These are phyloP conservation scores for Tor tambroides DNA, from an alignment of 2,113 vertebrate genomes.

Conservation along the genomic window DNA sequence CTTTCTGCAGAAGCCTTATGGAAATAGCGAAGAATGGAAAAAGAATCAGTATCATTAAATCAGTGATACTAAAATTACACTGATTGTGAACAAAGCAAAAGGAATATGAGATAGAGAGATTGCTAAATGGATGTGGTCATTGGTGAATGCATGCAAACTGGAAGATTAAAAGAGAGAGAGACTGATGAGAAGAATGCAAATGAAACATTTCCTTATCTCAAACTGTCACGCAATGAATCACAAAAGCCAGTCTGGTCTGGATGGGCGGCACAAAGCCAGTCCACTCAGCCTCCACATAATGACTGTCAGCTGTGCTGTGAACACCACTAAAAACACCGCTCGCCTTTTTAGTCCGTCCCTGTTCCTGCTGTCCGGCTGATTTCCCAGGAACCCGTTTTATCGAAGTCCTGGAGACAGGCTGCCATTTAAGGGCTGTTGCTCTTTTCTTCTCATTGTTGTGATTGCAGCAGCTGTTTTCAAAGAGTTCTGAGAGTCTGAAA, in stretches of 20 bases:
- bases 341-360: background rate
- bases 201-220: background rate
- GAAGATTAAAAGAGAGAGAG: background rate
- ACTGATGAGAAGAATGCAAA: background rate
- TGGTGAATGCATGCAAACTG: background rate
- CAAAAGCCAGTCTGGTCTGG: background rate
- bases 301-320: conserved; percentile 3
- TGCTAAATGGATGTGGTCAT: background rate
- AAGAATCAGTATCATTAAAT: background rate
- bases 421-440: conserved; percentile 12
- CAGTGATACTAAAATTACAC: background rate
- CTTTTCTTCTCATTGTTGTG: conserved; percentile 24
- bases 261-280: background rate
- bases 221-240: background rate
- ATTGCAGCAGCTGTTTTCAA: background rate
- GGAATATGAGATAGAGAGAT: background rate
- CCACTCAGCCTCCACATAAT: background rate
- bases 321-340: background rate
- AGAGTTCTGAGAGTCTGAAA: background rate
- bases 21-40: background rate
- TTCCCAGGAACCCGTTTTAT: background rate
- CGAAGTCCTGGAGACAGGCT: background rate
- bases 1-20: background rate
- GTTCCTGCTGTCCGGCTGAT: background rate
- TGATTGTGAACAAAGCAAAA: background rate